Base-by-base conservation (phyloP, 2,797 vertebrate species). In the Peromyscus attwateri region DNA sequence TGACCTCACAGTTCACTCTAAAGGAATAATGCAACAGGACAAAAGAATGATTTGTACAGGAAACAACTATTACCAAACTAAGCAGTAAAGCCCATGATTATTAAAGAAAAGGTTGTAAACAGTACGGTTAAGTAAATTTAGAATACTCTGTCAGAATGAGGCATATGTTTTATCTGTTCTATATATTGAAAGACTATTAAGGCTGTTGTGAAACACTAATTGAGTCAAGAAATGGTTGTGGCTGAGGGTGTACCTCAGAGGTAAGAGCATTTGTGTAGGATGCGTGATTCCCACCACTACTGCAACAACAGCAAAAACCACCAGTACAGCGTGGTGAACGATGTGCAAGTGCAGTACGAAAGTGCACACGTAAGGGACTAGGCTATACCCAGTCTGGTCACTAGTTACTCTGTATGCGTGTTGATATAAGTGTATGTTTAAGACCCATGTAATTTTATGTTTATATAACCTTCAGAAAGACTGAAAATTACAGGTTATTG, bases 61-160 rank as follows among this genome's bases (percentile, higher is more conserved):
- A 79, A 76, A 64, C 34, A 62, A 95, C 37, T 49, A 37, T 87
- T 71, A 55, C 13, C n/a, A 71, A 87, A 57, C 37, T 31, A 82
- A 95, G 66, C 23, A 57, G 17, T 46, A 2, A 43, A 92, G 90
- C 31, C 29, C 79, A 17, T 4, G 80, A 90, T 96, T 80, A 29
- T 43, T 95, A 60, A 94, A 80, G 21, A 34, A 89, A 3, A n/a
- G 27, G 68, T 95, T n/a, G 52, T 83, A 80, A 89, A 64, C 73
- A 27, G 40, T 21, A 6, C 66, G 27, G 29, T 34, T 85, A 49
- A 62, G n/a, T 87, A 89, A 34, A 68, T 70, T 70, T 82, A 87
- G 52, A 85, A 29, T 60, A 19, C 19, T 68, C 0, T 87, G 31
- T 62, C 37, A 91, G 73, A 91, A 80, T 81, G 66, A 92, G 27